Evolutionary conservation across 2,888 invertebrate species (phyloP).

Genomic region (Macrophya alboannulata): DNA sequence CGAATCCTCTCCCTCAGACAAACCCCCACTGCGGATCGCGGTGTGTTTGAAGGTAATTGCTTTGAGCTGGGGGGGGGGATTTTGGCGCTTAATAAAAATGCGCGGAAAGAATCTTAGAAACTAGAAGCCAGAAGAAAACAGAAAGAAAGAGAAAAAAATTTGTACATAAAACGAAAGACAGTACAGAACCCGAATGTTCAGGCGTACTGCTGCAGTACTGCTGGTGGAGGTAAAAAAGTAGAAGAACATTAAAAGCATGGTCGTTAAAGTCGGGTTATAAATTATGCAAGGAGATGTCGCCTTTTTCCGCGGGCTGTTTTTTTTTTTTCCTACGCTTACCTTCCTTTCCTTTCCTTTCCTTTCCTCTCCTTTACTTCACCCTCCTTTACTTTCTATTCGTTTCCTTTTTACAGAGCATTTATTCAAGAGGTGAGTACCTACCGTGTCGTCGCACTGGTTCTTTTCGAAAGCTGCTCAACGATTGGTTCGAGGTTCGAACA

Average conservation of each 20-base stretch:
- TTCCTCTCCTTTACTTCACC: slow-evolving; percentile 9
- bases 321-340: slow-evolving; percentile 14
- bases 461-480: not conserved
- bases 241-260: slow-evolving; percentile 68
- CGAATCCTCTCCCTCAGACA: not conserved
- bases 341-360: not conserved
- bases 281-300: slow-evolving; percentile 68
- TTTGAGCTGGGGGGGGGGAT: not conserved
- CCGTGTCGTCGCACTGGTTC: not conserved
- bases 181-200: not conserved
- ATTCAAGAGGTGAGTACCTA: slow-evolving; percentile 15
- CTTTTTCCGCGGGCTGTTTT: slow-evolving; percentile 35
- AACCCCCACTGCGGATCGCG: not conserved
- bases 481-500: not conserved
- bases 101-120: not conserved
- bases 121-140: not conserved
- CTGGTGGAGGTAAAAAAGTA: slow-evolving; percentile 62
- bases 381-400: not conserved
- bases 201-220: not conserved
- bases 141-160: not conserved
- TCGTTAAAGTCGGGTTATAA: slow-evolving; percentile 74
- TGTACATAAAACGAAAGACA: not conserved
- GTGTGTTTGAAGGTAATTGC: not conserved
- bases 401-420: not conserved
- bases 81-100: not conserved